These are phyloP conservation scores for Todus mexicanus DNA, from an alignment of 2,797 vertebrate species.

Conservation along the genomic window DNA sequence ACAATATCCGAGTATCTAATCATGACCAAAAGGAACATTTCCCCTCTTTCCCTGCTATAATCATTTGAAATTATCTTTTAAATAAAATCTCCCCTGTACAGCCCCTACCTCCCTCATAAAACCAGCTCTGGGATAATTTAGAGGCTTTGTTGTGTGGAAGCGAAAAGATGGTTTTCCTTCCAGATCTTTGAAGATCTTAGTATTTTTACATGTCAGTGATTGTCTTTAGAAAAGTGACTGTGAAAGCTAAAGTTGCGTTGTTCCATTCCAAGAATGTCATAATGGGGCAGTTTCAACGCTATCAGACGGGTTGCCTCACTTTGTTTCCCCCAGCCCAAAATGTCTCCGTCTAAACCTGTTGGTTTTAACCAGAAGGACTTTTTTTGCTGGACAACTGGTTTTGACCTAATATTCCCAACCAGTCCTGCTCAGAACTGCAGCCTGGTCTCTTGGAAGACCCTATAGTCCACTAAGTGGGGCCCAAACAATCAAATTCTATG, in stretches of 20 bases:
- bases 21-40: neutral
- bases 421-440: neutral
- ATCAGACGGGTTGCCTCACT: neutral
- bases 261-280: neutral
- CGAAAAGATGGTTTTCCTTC: neutral
- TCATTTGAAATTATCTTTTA: neutral
- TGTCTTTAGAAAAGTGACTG: neutral
- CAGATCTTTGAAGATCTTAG: slow-evolving; percentile 14
- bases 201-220: neutral
- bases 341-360: neutral
- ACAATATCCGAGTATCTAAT: neutral
- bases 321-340: neutral
- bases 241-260: neutral
- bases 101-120: neutral
- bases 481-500: no score
- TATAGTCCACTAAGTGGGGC: neutral
- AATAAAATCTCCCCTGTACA: neutral
- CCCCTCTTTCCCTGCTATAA: neutral
- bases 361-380: neutral
- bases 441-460: neutral
- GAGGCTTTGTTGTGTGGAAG: neutral
- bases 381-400: neutral
- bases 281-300: neutral
- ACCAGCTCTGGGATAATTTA: neutral
- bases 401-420: neutral